Percentiles rank a stretch among this genome's conserved stretches.
phyloP scores from a whole-genome alignment of 2,888 invertebrate species.

The Cerceris ruficornis region DNA sequence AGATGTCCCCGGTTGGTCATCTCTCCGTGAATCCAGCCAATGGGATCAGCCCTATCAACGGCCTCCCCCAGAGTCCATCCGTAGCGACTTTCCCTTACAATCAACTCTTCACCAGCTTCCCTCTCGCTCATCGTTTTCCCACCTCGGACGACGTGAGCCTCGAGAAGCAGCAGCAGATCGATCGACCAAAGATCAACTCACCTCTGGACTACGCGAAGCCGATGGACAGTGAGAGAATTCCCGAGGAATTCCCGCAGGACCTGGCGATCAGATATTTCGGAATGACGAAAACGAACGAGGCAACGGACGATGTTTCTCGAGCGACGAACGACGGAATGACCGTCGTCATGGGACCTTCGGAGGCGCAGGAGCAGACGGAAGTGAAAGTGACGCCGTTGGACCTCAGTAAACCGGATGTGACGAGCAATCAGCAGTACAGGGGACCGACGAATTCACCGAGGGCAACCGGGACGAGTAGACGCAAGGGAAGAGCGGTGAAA shows the following conservation, averaged over 20 bases:
- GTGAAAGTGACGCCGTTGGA: slow-evolving; percentile 82
- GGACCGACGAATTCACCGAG: slow-evolving; percentile 28
- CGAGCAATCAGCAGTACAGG: slow-evolving; percentile 70
- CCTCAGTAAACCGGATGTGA: slow-evolving; percentile 83
- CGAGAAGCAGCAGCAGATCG: slow-evolving; percentile 59
- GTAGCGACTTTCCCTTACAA: slow-evolving; percentile 53
- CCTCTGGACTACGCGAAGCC: slow-evolving; percentile 53
- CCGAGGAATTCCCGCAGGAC: slow-evolving; percentile 48
- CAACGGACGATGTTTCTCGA: background rate
- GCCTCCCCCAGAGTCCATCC: slow-evolving; percentile 55
- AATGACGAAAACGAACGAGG: background rate
- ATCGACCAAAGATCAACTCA: slow-evolving; percentile 33
- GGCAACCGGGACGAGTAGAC: slow-evolving; percentile 83
- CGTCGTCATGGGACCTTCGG: background rate
- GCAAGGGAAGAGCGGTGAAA: slow-evolving; percentile 94
- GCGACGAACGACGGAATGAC: background rate
- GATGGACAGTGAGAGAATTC: slow-evolving; percentile 35
- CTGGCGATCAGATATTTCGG: slow-evolving; percentile 25
- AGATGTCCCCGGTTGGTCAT: slow-evolving; percentile 39
- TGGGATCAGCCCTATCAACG: slow-evolving; percentile 1
- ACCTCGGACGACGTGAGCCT: slow-evolving; percentile 26
- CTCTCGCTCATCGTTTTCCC: slow-evolving; percentile 48
- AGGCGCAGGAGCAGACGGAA: background rate
- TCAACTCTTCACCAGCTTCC: slow-evolving; percentile 57
- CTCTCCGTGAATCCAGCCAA: slow-evolving; percentile 54